Evolutionary conservation across 2,888 invertebrate genomes (phyloP).

Genomic region (Napeogenes sylphis): DNA sequence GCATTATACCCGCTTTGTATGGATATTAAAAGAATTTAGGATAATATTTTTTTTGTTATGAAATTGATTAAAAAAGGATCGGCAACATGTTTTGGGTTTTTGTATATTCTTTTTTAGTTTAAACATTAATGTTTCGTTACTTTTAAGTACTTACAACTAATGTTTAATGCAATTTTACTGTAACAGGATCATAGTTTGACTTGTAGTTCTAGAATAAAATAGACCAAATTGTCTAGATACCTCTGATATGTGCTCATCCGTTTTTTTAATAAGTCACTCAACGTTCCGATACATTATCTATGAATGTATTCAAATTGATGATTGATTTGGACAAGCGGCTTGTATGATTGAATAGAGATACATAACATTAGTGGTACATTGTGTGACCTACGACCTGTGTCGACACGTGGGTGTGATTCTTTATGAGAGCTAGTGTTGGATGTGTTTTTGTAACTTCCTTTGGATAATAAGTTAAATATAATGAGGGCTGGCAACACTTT

Average conservation of each 20-base stretch:
- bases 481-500: slow-evolving; percentile 1
- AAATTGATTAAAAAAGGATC: slow-evolving; percentile 16
- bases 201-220: background rate
- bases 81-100: background rate
- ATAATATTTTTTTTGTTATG: slow-evolving; percentile 1
- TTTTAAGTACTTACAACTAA: background rate
- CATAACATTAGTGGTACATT: slow-evolving; percentile 66
- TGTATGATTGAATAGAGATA: slow-evolving; percentile 74
- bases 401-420: slow-evolving; percentile 47
- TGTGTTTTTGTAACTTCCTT: slow-evolving; percentile 34
- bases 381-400: slow-evolving; percentile 57
- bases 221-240: background rate
- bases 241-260: slow-evolving; percentile 14
- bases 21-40: slow-evolving; percentile 5
- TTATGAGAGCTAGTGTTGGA: slow-evolving; percentile 38
- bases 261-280: slow-evolving; percentile 48
- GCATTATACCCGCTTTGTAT: slow-evolving; percentile 13
- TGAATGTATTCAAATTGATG: slow-evolving; percentile 75
- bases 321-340: slow-evolving; percentile 62
- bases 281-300: slow-evolving; percentile 46
- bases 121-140: background rate
- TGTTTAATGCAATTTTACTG: background rate
- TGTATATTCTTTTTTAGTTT: background rate
- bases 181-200: too few species aligned
- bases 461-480: slow-evolving; percentile 22